These are phyloP conservation scores for Anabacerthia variegaticeps DNA, from an alignment of 2,797 vertebrate species.

Conservation along the genomic window DNA sequence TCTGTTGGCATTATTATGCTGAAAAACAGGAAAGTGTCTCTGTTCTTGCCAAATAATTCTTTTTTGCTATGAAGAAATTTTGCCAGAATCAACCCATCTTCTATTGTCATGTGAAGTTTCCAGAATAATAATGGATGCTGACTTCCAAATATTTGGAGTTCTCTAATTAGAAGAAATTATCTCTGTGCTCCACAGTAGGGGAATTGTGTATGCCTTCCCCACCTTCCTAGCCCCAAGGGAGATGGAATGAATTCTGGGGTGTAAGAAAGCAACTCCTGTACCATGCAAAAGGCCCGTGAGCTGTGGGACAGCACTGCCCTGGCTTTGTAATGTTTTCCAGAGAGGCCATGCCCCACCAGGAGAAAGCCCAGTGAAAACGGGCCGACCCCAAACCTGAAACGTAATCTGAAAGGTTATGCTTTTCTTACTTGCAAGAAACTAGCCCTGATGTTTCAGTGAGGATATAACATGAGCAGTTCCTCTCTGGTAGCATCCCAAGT, in stretches of 20 bases:
- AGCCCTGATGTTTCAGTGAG: neutral
- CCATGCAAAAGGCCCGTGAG: neutral
- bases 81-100: constrained; percentile 23
- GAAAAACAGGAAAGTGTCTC: neutral
- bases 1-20: neutral
- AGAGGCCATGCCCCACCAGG: neutral
- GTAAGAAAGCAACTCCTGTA: neutral
- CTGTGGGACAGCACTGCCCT: neutral
- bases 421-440: neutral
- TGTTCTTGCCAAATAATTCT: neutral
- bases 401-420: neutral
- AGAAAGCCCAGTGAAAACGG: neutral
- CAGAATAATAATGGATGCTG: constrained; percentile 41
- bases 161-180: neutral
- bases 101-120: neutral
- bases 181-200: neutral
- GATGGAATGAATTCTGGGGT: neutral
- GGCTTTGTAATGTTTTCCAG: neutral
- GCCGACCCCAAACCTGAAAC: neutral
- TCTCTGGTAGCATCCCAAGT: neutral
- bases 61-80: neutral
- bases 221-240: neutral
- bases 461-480: neutral
- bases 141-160: constrained; percentile 58
- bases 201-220: neutral